Evolutionary conservation across 2,888 invertebrate genomes (phyloP), one percentile per base, ranked within the genome.

Genomic region (Hypselothyrea guttata): DNA sequence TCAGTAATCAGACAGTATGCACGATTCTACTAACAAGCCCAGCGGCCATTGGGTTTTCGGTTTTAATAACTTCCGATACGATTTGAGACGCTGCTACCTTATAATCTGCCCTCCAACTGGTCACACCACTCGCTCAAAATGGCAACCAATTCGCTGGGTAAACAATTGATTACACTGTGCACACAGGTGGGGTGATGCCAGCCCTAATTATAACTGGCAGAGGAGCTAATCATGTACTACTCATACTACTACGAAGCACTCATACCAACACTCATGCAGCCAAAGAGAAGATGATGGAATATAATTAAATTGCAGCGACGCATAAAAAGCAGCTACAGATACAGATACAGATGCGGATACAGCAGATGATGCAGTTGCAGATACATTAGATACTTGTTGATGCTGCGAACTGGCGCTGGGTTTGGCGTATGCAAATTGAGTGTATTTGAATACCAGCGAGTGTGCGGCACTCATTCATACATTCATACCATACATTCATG

Each of bases 301-400:
- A 74, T 71, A 88, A 87, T 88, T 85, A 87, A 86, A 83, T 72
- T 53, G 65, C 82, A 81, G 75, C 81, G 87, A 86, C 76, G 87
- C 86, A 88, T 82, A 76, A 74, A 74, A 74, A 69, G 70, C 49
- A 66, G 49, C 58, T 53, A 46, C 54, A 54, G 30, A 48, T 38
- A 48, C 44, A 53, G 56, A 54, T 31, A 22, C 48, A 38, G 15
- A 31, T 53, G 27, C 9, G 11, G 7, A 33, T 16, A 37, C 38
- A 18, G 8, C 16, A 16, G n/a, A n/a, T n/a, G n/a, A n/a, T n/a
- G 11, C 7, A 27, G 7, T n/a, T 3, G 16, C 18, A 5, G 22
- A 22, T 22, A 22, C 22, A 22, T 37, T 9, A n/a, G 8, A 8
- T 18, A 27, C 27, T 11, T 11, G 27, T 41, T 11, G 11, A 41